Base-by-base conservation (phyloP, 2,888 invertebrate genomes). In the Trypoxylon attenuatum region DNA sequence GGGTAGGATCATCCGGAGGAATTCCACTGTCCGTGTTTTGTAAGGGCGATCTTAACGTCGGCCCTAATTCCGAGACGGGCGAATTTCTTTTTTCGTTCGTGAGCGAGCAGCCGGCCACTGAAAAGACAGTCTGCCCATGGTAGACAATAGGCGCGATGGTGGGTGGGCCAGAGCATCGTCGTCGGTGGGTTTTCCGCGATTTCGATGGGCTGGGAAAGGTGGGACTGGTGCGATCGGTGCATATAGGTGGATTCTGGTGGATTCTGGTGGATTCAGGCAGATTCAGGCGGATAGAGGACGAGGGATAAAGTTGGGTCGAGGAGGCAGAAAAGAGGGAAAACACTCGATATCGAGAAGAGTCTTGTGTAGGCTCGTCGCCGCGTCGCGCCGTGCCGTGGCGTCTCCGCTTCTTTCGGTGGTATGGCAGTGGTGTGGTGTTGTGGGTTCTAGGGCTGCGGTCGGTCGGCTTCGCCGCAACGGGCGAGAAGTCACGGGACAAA, bases 401-500 rank as follows among this genome's bases (percentile, higher is more conserved):
- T 60, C 62, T 73, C 69, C 76, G 74, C 76, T 71, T 76, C 74
- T 10, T 10, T 33, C 33, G 33, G 33, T 13, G 33, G 33, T 33
- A n/a, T n/a, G n/a, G n/a, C n/a, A n/a, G n/a, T n/a, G n/a, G n/a
- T n/a, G n/a, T n/a, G n/a, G n/a, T n/a, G n/a, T n/a, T n/a, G n/a
- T n/a, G n/a, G n/a, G n/a, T n/a, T n/a, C n/a, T n/a, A n/a, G 47
- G 67, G 74, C 70, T 70, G 64, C 73, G 73, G 56, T 59, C 63
- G 69, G 61, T n/a, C n/a, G n/a, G n/a, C n/a, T n/a, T n/a, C 67
- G 47, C 75, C 73, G 77, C 67, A 75, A 75, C 78, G 76, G 77
- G 77, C 76, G 80, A 76, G 76, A 81, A 81, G 79, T 80, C 79
- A 73, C 73, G 72, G 71, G 76, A 83, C 82, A 82, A 84, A 84